Evolutionary conservation across 2,888 invertebrate species (phyloP).

Genomic region (Marronus borbonicus): DNA sequence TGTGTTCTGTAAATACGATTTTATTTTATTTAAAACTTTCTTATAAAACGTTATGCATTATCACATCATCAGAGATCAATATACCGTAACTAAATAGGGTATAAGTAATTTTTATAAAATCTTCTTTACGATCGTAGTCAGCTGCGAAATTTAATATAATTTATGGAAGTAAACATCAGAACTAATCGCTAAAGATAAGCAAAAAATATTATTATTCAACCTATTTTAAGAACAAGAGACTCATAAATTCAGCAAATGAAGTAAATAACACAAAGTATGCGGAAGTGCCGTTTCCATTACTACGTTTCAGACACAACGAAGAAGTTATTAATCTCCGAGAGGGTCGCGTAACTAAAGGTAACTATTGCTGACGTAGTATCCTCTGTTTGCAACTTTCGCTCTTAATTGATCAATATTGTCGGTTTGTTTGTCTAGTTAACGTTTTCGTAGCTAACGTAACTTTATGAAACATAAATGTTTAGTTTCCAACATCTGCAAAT

Average conservation of each 20-base stretch:
- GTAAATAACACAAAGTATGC: not conserved
- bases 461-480: conserved; percentile 7
- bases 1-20: too few relatives aligned
- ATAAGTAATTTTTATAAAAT: too few relatives aligned
- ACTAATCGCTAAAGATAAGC: not conserved
- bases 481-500: not conserved
- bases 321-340: conserved; percentile 12
- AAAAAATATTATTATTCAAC: not conserved
- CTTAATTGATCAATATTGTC: conserved; percentile 21
- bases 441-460: not conserved
- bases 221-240: not conserved
- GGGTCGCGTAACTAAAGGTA: not conserved
- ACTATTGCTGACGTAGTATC: not conserved
- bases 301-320: not conserved
- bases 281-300: not conserved
- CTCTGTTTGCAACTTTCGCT: not conserved
- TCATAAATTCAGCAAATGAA: not conserved
- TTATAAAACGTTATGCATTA: too few relatives aligned
- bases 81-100: too few relatives aligned
- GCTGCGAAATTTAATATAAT: not conserved
- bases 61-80: too few relatives aligned
- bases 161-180: not conserved
- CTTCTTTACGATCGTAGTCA: not conserved
- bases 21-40: too few relatives aligned
- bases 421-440: not conserved